phyloP scores from a whole-genome alignment of 2,113 vertebrate species.

The Spermophilus dauricus region DNA sequence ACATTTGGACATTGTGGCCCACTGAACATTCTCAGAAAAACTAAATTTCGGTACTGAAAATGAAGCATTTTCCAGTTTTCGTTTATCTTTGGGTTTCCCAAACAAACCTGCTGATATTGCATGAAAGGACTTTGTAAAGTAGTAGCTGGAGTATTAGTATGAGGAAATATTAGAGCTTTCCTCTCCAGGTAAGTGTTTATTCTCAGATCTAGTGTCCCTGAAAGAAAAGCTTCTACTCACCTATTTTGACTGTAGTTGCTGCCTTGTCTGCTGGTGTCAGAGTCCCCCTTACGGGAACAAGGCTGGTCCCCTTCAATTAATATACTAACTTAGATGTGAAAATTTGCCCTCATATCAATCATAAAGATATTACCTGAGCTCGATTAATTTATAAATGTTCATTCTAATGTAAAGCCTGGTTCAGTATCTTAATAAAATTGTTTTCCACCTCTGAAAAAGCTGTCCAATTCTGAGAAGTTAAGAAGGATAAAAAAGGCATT shows the following conservation, averaged over 20 bases:
- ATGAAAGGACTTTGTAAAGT: slow-evolving; percentile 18
- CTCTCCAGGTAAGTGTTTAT: background rate
- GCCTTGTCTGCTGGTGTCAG: background rate
- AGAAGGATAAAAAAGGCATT: background rate
- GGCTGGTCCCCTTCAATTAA: background rate
- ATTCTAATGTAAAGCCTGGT: background rate
- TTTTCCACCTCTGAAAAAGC: background rate
- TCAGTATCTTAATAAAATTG: background rate
- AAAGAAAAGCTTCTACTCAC: background rate
- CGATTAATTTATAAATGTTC: background rate
- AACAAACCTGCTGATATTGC: background rate
- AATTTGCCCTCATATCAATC: background rate
- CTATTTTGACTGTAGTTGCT: background rate
- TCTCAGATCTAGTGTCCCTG: background rate
- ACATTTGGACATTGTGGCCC: background rate
- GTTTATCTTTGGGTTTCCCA: slow-evolving; percentile 52
- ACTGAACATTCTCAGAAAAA: background rate
- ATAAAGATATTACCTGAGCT: slow-evolving; percentile 18
- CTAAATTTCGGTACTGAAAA: slow-evolving; percentile 38
- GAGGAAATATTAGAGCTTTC: background rate
- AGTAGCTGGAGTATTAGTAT: background rate
- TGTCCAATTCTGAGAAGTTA: slow-evolving; percentile 27
- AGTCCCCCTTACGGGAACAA: background rate
- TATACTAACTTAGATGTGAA: background rate
- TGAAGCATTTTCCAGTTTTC: slow-evolving; percentile 4